These are phyloP conservation scores for Acropternis orthonyx DNA, from an alignment of 2,797 vertebrate genomes.

Conservation along the genomic window DNA sequence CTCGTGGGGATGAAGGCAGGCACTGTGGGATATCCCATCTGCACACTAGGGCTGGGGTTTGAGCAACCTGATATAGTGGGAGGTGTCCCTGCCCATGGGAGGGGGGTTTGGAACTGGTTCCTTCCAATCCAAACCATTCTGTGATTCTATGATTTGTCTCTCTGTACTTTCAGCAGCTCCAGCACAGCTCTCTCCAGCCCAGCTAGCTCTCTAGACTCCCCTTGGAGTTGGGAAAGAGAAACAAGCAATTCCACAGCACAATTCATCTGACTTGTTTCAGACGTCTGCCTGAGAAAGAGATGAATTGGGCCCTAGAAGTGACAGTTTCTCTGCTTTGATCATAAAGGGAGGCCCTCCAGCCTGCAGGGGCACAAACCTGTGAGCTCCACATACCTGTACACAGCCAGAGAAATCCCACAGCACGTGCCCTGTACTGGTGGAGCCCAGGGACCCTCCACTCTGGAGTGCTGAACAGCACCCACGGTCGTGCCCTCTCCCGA, in stretches of 20 bases:
- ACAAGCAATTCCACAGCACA: constrained; percentile 7
- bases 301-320: neutral
- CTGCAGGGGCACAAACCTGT: neutral
- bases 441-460: neutral
- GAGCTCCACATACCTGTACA: neutral
- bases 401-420: neutral
- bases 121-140: neutral
- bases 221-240: neutral
- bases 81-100: neutral
- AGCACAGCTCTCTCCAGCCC: neutral
- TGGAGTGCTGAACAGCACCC: neutral
- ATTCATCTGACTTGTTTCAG: constrained; percentile 30
- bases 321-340: constrained; percentile 17
- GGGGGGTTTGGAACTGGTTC: accelerated
- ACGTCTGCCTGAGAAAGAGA: neutral
- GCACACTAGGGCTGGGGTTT: neutral
- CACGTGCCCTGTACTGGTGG: accelerated
- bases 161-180: neutral
- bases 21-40: neutral
- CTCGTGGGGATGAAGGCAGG: neutral
- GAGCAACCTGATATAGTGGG: neutral
- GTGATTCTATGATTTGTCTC: neutral
- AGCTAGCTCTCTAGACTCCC: neutral
- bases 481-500: neutral
- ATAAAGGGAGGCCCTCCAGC: neutral